phyloP scores from a whole-genome alignment of 2,888 invertebrate species.

The Chymomyza fuscimana region DNA sequence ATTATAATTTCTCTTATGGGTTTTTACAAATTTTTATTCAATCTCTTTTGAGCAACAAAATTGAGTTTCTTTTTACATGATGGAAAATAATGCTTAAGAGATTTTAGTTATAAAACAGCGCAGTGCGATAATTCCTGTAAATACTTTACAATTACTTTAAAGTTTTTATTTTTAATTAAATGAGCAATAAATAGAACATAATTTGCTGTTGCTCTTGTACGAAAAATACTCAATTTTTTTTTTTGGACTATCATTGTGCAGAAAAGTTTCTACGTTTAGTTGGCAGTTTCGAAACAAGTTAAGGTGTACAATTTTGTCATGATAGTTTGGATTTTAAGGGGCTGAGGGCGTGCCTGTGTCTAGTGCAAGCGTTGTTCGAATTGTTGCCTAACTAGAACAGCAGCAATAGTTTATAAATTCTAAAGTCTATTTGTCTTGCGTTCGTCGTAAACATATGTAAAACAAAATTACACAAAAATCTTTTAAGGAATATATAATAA shows the following conservation, averaged over 20 bases:
- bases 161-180: neutral
- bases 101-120: conserved; percentile 39
- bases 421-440: conserved; percentile 78
- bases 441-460: conserved; percentile 57
- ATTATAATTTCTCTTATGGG: conserved; percentile 35
- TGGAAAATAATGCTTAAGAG: conserved; percentile 54
- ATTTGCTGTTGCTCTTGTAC: conserved; percentile 27
- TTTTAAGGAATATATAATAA: conserved; percentile 71
- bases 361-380: neutral
- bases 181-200: conserved; percentile 54
- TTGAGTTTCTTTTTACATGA: conserved; percentile 39
- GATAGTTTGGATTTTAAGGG: conserved; percentile 11
- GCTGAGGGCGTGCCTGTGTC: conserved; percentile 6
- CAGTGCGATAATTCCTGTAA: conserved; percentile 42
- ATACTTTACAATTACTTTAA: conserved; percentile 55
- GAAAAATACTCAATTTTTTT: conserved; percentile 30
- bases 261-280: conserved; percentile 37
- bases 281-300: conserved; percentile 62
- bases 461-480: conserved; percentile 72
- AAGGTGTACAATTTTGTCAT: conserved; percentile 22
- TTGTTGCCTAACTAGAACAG: neutral
- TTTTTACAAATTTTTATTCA: conserved; percentile 65
- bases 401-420: conserved; percentile 67
- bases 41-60: conserved; percentile 59
- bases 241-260: conserved; percentile 8